phyloP scores from a whole-genome alignment of 2,888 invertebrate genomes.

The Keiferia lycopersicella region DNA sequence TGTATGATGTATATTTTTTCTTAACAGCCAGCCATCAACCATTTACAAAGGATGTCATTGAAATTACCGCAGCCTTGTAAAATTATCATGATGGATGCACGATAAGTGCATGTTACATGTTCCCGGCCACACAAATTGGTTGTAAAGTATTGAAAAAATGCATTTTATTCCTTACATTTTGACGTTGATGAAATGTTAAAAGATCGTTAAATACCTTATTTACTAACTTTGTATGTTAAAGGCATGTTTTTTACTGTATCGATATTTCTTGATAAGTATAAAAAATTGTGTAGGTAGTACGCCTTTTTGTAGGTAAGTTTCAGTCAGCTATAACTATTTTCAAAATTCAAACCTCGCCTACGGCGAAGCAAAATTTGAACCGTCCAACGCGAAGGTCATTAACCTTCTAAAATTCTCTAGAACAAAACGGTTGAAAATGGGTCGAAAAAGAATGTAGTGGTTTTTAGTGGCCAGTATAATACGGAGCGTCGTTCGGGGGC shows the following conservation, averaged over 20 bases:
- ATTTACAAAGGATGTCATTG: conserved; percentile 22
- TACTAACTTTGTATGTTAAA: not conserved
- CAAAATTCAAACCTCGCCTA: conserved; percentile 7
- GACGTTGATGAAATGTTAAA: conserved; percentile 37
- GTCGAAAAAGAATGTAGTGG: conserved; percentile 24
- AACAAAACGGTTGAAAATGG: conserved; percentile 16
- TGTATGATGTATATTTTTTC: too few species aligned
- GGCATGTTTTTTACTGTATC: too few species aligned
- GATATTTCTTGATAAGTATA: too few species aligned
- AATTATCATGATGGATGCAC: conserved; percentile 26
- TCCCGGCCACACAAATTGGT: conserved; percentile 37
- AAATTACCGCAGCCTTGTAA: conserved; percentile 19
- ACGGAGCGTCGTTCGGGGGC: conserved; percentile 47
- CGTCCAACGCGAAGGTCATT: conserved; percentile 9
- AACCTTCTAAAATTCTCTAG: conserved; percentile 22
- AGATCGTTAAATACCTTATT: conserved; percentile 7
- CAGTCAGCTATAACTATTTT: not conserved
- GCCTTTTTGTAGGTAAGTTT: too few species aligned
- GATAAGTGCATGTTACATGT: conserved; percentile 28
- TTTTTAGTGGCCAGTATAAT: conserved; percentile 20
- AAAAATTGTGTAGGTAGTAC: too few species aligned
- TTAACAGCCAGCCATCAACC: conserved; percentile 1
- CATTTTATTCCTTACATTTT: conserved; percentile 30
- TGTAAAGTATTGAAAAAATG: conserved; percentile 34
- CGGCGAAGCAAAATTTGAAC: not conserved